These are phyloP conservation scores for Meteorus colon DNA, from an alignment of 2,888 invertebrate species.

Conservation along the genomic window DNA sequence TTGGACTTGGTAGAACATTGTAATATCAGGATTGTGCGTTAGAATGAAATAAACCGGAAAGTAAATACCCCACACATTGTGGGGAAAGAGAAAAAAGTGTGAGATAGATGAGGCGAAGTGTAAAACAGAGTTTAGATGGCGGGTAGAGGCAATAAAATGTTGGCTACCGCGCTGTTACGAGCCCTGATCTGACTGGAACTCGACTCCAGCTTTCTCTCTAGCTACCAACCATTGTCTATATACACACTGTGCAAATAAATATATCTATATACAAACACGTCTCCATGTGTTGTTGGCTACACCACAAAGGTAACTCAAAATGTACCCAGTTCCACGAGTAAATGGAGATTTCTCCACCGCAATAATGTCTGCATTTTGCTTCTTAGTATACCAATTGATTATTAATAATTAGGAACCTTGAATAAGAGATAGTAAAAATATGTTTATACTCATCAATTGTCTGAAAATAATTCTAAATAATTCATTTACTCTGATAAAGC, in stretches of 20 bases:
- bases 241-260: not conserved
- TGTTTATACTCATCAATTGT: not conserved
- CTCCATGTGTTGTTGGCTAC: not conserved
- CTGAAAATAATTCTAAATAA: too few species aligned
- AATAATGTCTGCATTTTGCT: not conserved
- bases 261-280: not conserved
- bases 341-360: slow-evolving; percentile 3
- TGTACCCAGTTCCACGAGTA: not conserved
- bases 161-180: slow-evolving; percentile 70
- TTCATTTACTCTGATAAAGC: too few species aligned
- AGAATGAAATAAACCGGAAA: too few species aligned
- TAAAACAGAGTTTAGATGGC: slow-evolving; percentile 54
- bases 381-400: not conserved
- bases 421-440: not conserved
- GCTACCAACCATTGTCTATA: not conserved
- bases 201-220: slow-evolving; percentile 45
- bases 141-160: slow-evolving; percentile 67
- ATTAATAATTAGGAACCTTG: not conserved
- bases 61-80: too few species aligned
- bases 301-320: not conserved
- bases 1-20: too few species aligned
- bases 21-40: too few species aligned
- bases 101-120: slow-evolving; percentile 21
- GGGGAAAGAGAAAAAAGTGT: not conserved
- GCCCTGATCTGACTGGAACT: slow-evolving; percentile 63